phyloP scores from a whole-genome alignment of 2,888 invertebrate species.

The Zootermopsis nevadensis region DNA sequence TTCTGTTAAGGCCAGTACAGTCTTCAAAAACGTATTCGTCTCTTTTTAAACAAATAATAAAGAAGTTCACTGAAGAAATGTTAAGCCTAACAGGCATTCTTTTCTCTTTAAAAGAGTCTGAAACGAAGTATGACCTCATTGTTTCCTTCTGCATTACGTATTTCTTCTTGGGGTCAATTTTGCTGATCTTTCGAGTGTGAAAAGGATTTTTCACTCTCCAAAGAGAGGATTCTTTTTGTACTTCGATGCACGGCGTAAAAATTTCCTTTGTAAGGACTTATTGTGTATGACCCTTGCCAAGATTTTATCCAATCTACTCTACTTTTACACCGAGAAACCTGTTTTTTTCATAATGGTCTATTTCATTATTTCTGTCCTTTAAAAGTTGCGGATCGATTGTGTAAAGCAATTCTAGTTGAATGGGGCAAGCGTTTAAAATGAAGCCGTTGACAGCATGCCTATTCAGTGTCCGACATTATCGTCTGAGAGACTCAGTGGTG shows the following conservation, averaged over 20 bases:
- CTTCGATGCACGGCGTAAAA: neutral
- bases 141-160: neutral
- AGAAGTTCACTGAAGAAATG: conserved; percentile 7
- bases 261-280: neutral
- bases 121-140: conserved; percentile 25
- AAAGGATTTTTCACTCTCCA: neutral
- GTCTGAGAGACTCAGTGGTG: neutral
- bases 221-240: neutral
- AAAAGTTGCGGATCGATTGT: neutral
- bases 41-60: neutral
- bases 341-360: neutral
- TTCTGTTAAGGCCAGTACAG: neutral
- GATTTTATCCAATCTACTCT: neutral
- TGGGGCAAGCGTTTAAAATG: neutral
- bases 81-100: neutral
- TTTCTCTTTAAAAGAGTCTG: neutral
- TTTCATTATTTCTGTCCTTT: neutral
- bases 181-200: conserved; percentile 26
- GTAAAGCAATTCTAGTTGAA: neutral
- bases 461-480: neutral
- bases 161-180: conserved; percentile 24
- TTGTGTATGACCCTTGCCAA: conserved; percentile 7
- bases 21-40: neutral
- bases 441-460: neutral
- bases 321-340: conserved; percentile 6